Evolutionary conservation across 2,113 vertebrate genomes (phyloP), one percentile per base, ranked within the genome.

Genomic region (Sinocyclocheilus grahami): DNA sequence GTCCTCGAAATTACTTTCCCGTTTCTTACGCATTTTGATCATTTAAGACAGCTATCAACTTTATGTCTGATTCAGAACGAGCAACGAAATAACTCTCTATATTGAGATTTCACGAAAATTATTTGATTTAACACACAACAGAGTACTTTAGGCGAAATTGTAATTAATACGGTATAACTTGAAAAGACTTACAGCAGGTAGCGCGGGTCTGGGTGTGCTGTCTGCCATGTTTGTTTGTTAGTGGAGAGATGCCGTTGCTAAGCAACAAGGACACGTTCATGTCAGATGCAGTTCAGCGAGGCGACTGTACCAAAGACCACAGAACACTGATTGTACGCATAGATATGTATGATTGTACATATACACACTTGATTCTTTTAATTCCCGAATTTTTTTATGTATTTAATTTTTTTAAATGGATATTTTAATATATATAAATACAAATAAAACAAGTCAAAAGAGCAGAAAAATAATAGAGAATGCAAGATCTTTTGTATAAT

Each of bases 221-320:
- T 92, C 91, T 14, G 94, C 91, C 94, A 95, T 95, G 27, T 87
- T 87, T 94, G 27, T 87, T 87, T 18, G 33, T 65, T 65, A 33
- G 22, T 24, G 4, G 46, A 71, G 46, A 71, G 46, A 72, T 65
- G 27, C 60, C 63, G 93, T 95, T 90, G 90, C 94, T 14, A 92
- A 90, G 88, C 85, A 89, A 89, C 88, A n/a, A 6, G 4, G 53
- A 16, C 27, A 67, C 14, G 0, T 67, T 16, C 27, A 16, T 7
- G 13, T 6, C 65, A 33, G 1, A 30, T 65, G 24, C 4, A 11
- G 27, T 16, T 67, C 5, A 67, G 12, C 4, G 5, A 7, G 65
- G 13, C 27, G 27, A 67, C 16, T 39, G 33, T 46, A 39, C 30
- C 30, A 33, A 0, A 33, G 30, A 39, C 39, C 1, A 39, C 7